Percentiles rank a stretch among this genome's conserved stretches.
These are phyloP conservation scores for Zosterops borbonicus DNA, from an alignment of 2,113 vertebrate genomes.

Conservation along the genomic window DNA sequence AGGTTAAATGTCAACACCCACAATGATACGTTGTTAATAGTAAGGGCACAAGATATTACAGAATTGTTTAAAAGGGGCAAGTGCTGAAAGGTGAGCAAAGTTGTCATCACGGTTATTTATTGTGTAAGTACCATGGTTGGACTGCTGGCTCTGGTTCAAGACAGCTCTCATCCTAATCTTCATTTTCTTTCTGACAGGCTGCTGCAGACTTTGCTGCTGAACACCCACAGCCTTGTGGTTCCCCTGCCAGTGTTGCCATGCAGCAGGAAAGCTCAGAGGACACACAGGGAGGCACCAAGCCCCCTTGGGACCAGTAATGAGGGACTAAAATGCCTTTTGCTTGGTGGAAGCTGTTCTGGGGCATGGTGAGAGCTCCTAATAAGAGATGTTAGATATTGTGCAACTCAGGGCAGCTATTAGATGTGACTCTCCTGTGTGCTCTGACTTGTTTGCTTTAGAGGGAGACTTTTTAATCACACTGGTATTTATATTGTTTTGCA, in stretches of 20 bases:
- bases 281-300: fast-evolving
- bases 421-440: background rate
- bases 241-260: background rate
- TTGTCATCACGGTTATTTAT: background rate
- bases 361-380: background rate
- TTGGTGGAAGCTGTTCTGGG: background rate
- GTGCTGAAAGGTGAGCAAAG: conserved; percentile 21
- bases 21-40: background rate
- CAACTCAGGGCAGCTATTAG: background rate
- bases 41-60: background rate
- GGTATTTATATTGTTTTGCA: conserved; percentile 20
- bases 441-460: conserved; percentile 31
- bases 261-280: background rate
- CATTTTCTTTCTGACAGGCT: background rate
- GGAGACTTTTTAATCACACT: background rate
- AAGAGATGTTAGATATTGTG: background rate
- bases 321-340: background rate
- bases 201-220: background rate
- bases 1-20: conserved; percentile 58
- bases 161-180: background rate
- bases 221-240: background rate
- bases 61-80: conserved; percentile 28
- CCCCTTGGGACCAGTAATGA: background rate
- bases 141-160: background rate
- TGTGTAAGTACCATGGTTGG: background rate